phyloP scores from a whole-genome alignment of 2,113 vertebrate genomes.

The Oplegnathus fasciatus region DNA sequence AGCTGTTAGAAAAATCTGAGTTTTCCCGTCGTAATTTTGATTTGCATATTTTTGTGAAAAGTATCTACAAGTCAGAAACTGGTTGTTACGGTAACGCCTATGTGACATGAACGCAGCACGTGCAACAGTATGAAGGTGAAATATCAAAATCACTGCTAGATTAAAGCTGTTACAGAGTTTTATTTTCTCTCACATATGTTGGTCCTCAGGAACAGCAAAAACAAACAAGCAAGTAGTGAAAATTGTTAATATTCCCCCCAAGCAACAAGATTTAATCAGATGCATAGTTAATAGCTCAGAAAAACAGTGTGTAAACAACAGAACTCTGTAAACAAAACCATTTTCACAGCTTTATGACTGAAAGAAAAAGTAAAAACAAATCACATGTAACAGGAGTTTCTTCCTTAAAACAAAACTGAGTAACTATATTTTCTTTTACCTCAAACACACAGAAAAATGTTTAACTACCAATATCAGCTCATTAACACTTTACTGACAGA shows the following conservation, averaged over 20 bases:
- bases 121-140: background rate
- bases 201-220: slow-evolving; percentile 4
- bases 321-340: slow-evolving; percentile 29
- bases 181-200: slow-evolving; percentile 5
- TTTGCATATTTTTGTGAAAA: no score
- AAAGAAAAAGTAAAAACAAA: background rate
- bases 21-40: no score
- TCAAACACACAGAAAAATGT: background rate
- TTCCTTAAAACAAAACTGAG: background rate
- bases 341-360: slow-evolving; percentile 39
- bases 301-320: slow-evolving; percentile 10
- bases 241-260: background rate
- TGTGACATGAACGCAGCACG: background rate
- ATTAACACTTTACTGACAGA: background rate
- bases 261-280: background rate
- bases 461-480: background rate
- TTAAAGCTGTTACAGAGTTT: background rate
- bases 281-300: slow-evolving; percentile 26
- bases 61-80: background rate
- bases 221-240: background rate
- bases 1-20: no score
- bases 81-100: background rate
- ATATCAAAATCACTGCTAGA: background rate
- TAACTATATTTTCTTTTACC: background rate
- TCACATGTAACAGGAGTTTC: background rate